Evolutionary conservation across 2,797 vertebrate species (phyloP).

Genomic region (Enteromius thamalakanensis): DNA sequence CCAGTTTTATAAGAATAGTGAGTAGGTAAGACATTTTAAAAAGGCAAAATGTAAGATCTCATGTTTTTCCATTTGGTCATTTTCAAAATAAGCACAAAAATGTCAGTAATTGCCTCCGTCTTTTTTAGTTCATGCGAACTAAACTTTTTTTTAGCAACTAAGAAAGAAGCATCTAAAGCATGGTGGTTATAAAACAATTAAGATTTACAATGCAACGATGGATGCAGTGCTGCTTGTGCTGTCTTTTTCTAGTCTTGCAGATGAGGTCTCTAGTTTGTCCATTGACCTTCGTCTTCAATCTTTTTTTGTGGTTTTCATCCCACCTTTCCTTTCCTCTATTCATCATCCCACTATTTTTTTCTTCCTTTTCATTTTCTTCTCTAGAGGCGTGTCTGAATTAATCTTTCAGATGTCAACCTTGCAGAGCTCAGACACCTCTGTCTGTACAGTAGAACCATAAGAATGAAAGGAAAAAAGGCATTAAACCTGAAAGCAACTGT

Average conservation of each 20-base stretch:
- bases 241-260: neutral
- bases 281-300: neutral
- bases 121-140: slow-evolving; percentile 25
- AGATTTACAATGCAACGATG: neutral
- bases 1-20: neutral
- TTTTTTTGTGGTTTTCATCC: slow-evolving; percentile 10
- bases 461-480: neutral
- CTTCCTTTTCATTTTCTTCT: slow-evolving; percentile 17
- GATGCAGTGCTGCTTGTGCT: neutral
- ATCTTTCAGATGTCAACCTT: slow-evolving; percentile 33
- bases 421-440: neutral
- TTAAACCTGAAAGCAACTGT: neutral
- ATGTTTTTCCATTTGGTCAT: neutral
- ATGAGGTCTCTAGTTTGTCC: slow-evolving; percentile 1
- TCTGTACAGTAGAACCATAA: neutral
- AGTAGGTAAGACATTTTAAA: slow-evolving; percentile 11
- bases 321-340: neutral
- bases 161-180: neutral
- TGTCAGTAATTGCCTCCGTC: slow-evolving; percentile 20
- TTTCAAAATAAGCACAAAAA: slow-evolving; percentile 6
- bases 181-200: neutral
- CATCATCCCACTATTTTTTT: neutral
- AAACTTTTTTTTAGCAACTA: neutral
- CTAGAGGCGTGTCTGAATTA: slow-evolving; percentile 18
- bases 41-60: neutral